Percentiles rank a stretch among this genome's conserved stretches.
These are phyloP conservation scores for Lacanobia wlatinum DNA, from an alignment of 2,888 invertebrate species.

Conservation along the genomic window DNA sequence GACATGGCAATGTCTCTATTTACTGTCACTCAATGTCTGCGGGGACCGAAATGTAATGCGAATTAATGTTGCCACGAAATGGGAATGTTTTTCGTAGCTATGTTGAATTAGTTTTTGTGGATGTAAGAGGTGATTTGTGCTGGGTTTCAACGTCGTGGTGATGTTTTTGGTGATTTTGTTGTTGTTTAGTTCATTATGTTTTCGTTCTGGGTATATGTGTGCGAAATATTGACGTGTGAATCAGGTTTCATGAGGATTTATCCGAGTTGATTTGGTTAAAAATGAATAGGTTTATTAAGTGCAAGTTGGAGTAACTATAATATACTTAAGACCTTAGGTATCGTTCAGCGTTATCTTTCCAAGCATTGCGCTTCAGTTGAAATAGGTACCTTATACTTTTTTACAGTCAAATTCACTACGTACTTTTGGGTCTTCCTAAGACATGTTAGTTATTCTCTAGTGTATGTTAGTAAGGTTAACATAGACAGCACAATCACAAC, in stretches of 20 bases:
- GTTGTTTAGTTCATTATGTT: background rate
- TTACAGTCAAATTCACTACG: too few species aligned
- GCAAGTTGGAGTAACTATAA: too few species aligned
- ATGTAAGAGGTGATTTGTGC: slow-evolving; percentile 15
- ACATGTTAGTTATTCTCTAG: background rate
- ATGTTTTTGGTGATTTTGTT: background rate
- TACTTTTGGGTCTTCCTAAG: background rate
- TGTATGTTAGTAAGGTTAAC: background rate
- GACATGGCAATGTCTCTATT: slow-evolving; percentile 84
- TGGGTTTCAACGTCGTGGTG: background rate
- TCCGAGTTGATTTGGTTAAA: background rate
- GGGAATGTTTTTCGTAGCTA: slow-evolving; percentile 61
- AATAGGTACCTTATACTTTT: background rate
- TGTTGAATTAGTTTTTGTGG: slow-evolving; percentile 56
- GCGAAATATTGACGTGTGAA: background rate
- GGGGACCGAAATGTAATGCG: slow-evolving; percentile 69
- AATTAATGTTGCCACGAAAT: slow-evolving; percentile 59
- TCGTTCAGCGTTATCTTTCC: background rate
- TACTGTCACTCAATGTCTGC: slow-evolving; percentile 80
- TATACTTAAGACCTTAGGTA: background rate
- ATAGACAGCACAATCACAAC: background rate
- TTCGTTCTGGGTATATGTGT: background rate
- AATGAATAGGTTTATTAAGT: background rate
- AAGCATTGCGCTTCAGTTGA: background rate
- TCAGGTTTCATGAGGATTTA: background rate